Conservation (phyloP, 2,888 invertebrate species). For the Sminthurides aquaticus region DNA sequence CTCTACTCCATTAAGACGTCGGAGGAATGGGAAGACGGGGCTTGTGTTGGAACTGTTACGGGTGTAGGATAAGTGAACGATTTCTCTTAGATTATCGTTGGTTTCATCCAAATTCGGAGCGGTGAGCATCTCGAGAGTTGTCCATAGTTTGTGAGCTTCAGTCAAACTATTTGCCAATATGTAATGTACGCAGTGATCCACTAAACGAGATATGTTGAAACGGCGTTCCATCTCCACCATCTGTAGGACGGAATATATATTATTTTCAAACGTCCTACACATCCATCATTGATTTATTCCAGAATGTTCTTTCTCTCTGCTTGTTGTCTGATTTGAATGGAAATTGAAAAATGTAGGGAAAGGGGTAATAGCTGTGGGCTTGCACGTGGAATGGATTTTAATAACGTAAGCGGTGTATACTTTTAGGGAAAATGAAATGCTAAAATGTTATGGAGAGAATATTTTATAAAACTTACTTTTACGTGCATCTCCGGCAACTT, state of each 20-base stretch:
- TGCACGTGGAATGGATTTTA: no score
- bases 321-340: neutral
- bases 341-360: conserved; percentile 1
- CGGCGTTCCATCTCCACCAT: conserved; percentile 20
- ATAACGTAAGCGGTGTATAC: no score
- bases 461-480: neutral
- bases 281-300: neutral
- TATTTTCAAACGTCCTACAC: neutral
- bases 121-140: conserved; percentile 10
- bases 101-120: conserved; percentile 16
- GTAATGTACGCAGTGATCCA: conserved; percentile 19
- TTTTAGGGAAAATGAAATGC: no score
- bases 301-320: neutral
- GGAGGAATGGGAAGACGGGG: conserved; percentile 17
- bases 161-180: conserved; percentile 8
- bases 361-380: neutral
- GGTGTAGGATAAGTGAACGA: conserved; percentile 12
- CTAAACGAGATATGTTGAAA: conserved; percentile 14
- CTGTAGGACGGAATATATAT: conserved; percentile 2
- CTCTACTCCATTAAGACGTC: conserved; percentile 15
- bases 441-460: no score
- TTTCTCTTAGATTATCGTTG: conserved; percentile 9
- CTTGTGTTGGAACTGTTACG: conserved; percentile 15
- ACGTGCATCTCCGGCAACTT: neutral
- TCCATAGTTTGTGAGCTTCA: conserved; percentile 5